Evolutionary conservation across 1,140 invertebrate genomes (phyloP).

Genomic region (Euglossa dilemma): DNA sequence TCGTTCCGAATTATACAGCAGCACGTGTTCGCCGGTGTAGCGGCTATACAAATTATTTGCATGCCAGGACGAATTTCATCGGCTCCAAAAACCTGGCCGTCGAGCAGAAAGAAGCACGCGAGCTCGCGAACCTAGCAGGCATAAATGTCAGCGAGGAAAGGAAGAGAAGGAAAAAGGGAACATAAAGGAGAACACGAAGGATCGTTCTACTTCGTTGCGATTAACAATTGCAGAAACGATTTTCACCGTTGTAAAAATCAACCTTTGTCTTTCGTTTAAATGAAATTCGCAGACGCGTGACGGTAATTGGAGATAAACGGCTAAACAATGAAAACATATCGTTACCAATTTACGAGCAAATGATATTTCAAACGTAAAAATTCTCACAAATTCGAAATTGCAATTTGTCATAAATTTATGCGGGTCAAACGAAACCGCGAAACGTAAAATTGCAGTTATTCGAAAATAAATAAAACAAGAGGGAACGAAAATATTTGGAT

Average conservation of each 20-base stretch:
- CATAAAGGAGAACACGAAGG: not conserved
- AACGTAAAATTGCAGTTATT: too few relatives aligned
- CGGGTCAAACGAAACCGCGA: too few relatives aligned
- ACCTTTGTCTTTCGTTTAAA: not conserved
- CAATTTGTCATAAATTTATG: too few relatives aligned
- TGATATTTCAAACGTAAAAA: too few relatives aligned
- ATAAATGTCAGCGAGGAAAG: slow-evolving; percentile 51
- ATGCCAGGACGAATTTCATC: slow-evolving; percentile 58
- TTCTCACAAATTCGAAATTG: too few relatives aligned
- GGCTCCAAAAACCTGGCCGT: slow-evolving; percentile 46
- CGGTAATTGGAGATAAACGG: not conserved
- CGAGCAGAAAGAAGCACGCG: slow-evolving; percentile 62
- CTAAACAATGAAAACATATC: not conserved
- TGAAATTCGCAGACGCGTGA: not conserved
- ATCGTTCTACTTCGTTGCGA: slow-evolving; percentile 2
- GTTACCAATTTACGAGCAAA: too few relatives aligned
- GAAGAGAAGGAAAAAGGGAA: not conserved
- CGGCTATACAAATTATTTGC: slow-evolving; percentile 60
- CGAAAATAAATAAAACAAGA: too few relatives aligned
- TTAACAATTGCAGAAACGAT: slow-evolving; percentile 30
- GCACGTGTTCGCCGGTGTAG: slow-evolving; percentile 1
- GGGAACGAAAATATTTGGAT: too few relatives aligned
- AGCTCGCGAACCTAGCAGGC: slow-evolving; percentile 37
- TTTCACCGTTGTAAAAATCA: not conserved
- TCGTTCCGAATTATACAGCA: slow-evolving; percentile 30